Evolutionary conservation across 2,797 vertebrate genomes (phyloP), one percentile per base, ranked within the genome.

Genomic region (Petrocephalus schoutedeni): DNA sequence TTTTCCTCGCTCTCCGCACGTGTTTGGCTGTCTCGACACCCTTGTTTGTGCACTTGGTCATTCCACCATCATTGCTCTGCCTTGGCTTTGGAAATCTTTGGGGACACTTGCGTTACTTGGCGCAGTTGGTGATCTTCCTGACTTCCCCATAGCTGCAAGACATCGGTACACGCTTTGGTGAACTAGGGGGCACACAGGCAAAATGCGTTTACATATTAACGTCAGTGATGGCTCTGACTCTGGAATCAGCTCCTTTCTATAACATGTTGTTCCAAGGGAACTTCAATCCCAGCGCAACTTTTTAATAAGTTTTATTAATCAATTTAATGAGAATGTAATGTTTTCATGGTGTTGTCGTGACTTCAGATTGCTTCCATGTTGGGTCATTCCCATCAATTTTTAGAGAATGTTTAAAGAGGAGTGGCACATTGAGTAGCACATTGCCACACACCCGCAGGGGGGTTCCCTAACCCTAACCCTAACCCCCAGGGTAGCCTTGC

Each of bases 71-170:
- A 84, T 49, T 28, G 80, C 49, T 36, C 21, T 21, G 53, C 84
- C 53, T 41, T 9, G 84, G 6, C 16, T 57, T 32, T 41, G 7
- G 16, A 59, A 58, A 59, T 5, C 53, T 10, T 21, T 23, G 0
- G 23, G 5, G 41, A 12, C 94, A 94, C 94, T 95, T 95, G 94
- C 92, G 89, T 84, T 89, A 90, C 93, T 92, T 93, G 94, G 16
- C 36, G 36, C 93, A 94, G 92, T 93, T 90, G 92, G 92, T 91
- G 90, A 91, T 86, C 91, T 89, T 90, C 91, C 88, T 89, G 87
- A 74, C 91, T 92, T 87, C n/a, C 41, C 90, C 89, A 86, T 56
- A 54, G 87, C 5, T 92, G 3, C 16, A 91, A 89, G 90, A 89
- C 90, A 91, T 89, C 88, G 89, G 91, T 77, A 85, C 91, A 88